Base-by-base conservation (phyloP, 2,797 vertebrate species). In the Eutrigla gurnardus region DNA sequence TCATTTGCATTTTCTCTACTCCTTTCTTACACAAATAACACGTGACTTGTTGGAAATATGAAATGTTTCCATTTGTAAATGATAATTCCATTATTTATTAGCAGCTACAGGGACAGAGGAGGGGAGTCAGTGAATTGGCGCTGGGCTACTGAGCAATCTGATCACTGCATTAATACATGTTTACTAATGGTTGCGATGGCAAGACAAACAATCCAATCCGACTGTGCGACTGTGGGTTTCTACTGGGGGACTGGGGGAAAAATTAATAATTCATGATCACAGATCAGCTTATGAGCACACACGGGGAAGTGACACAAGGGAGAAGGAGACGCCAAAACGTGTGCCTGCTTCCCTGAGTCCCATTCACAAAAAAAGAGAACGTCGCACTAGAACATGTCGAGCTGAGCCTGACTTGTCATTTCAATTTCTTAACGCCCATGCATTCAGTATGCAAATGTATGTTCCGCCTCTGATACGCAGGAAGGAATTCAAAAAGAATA, bases 31-130 rank as follows among this genome's bases (percentile, higher is more conserved):
- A 76, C 66, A 84, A 89, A 90, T 80, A 87, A 82, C 75, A 86
- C 78, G 81, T 78, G 54, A 49, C 80, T 75, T 76, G 71, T 81
- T 89, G 79, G 78, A 91, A 90, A 91, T 89, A 87, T 90, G 83
- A 88, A 91, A 80, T 77, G 75, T 89, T 91, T 89, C 79, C 39
- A 67, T 89, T 90, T 87, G 88, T 67, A 92, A 88, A 91, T 76
- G 74, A 89, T 90, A 82, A 88, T 80, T 77, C 76, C 65, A 88
- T 89, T 89, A 93, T 93, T 90, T 88, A 88, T 93, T 86, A 85
- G 78, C 77, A 82, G 73, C 72, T 54, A 60, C 73, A 72, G 85
- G 75, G 67, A 78, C 45, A 69, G 67, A 86, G 67, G 80, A 85
- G 69, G 82, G 75, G 79, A 81, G 57, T 66, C 50, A 49, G 60